phyloP scores from a whole-genome alignment of 1,140 invertebrate genomes.

The Pemphigus obesinymphae region DNA sequence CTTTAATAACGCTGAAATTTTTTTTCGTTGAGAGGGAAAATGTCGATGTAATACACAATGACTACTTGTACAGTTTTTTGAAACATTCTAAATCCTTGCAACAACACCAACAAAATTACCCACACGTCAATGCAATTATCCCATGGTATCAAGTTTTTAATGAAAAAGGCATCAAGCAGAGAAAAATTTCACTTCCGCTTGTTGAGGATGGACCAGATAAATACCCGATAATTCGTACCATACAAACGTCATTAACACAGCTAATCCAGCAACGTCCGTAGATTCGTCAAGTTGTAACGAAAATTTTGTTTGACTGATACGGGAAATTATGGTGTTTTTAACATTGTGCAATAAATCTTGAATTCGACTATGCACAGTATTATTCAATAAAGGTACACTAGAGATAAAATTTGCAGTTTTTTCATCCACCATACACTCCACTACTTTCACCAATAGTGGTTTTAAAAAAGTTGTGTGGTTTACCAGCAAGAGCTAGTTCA shows the following conservation, averaged over 20 bases:
- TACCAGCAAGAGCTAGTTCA: conserved; percentile 11
- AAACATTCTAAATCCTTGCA: conserved; percentile 13
- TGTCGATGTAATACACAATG: conserved; percentile 42
- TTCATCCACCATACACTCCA: not conserved
- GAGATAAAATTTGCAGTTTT: conserved; percentile 31
- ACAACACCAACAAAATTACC: conserved; percentile 25
- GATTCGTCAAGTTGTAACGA: conserved; percentile 43
- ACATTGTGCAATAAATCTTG: conserved; percentile 12
- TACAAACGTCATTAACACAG: conserved; percentile 38
- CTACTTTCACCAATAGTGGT: conserved; percentile 9
- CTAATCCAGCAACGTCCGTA: conserved; percentile 40
- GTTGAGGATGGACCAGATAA: conserved; percentile 12
- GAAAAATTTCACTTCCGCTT: conserved; percentile 13
- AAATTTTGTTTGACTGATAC: conserved; percentile 37
- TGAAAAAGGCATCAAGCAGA: conserved; percentile 17
- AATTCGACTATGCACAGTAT: conserved; percentile 33
- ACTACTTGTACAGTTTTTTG: conserved; percentile 37
- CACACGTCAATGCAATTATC: conserved; percentile 21
- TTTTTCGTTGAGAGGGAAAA: conserved; percentile 41
- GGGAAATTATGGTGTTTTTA: conserved; percentile 20
- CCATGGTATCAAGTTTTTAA: conserved; percentile 11
- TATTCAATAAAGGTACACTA: conserved; percentile 42
- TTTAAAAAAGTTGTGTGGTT: conserved; percentile 11
- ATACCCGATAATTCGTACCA: not conserved
- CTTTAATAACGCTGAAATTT: conserved; percentile 37